A percentile compares a stretch with the other conserved stretches of the same genome.
Evolutionary conservation across 2,888 invertebrate genomes (phyloP).

Genomic region (Plebejus argus): DNA sequence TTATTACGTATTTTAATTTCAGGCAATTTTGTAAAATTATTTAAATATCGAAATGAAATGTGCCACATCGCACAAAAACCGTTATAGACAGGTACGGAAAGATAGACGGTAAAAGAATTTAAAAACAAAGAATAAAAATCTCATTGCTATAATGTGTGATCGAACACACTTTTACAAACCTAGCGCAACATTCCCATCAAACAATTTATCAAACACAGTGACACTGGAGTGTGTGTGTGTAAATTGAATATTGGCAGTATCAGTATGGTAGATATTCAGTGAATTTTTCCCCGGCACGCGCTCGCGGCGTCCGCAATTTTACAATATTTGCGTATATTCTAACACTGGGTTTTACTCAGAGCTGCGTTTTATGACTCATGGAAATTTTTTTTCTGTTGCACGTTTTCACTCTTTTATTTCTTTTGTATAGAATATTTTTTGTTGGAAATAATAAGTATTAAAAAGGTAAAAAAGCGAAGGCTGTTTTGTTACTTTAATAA

Average conservation of each 20-base stretch:
- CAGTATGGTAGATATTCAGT: not conserved
- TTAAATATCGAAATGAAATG: no score
- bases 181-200: no score
- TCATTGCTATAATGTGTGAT: no score
- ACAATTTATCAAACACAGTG: not conserved
- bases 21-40: no score
- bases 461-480: not conserved
- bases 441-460: not conserved
- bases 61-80: no score
- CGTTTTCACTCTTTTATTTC: not conserved
- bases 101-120: no score
- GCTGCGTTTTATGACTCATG: slow-evolving; percentile 16
- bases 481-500: not conserved
- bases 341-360: not conserved
- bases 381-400: slow-evolving; percentile 5
- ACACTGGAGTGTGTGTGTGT: not conserved
- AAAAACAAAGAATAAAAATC: no score
- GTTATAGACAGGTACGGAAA: no score
- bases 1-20: no score
- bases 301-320: not conserved
- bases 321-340: slow-evolving; percentile 16
- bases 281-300: not conserved
- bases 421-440: not conserved
- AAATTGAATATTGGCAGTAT: not conserved
- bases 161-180: no score